These are phyloP conservation scores for Pseudochromis fuscus DNA, from an alignment of 2,797 vertebrate species.

Conservation along the genomic window DNA sequence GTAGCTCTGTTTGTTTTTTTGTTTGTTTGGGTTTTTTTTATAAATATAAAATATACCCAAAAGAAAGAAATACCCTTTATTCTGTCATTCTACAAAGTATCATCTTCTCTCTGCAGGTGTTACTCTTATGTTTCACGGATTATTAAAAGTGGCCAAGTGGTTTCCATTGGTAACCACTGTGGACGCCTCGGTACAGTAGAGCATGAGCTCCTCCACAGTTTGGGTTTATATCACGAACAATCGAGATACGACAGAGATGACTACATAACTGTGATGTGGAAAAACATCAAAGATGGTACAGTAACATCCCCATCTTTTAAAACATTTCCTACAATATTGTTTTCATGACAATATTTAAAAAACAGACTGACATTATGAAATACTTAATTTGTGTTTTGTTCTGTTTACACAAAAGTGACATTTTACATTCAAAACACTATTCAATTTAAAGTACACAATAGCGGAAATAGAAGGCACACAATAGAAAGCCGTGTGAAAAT, in stretches of 20 bases:
- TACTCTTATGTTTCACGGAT: conserved; percentile 84
- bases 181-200: conserved; percentile 83
- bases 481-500: no score
- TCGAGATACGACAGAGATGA: conserved; percentile 89
- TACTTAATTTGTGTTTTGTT: no score
- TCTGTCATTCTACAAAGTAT: neutral
- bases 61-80: no score
- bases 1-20: no score
- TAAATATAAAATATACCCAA: no score
- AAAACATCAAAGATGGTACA: conserved; percentile 57
- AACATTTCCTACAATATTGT: neutral
- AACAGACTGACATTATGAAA: no score
- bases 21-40: conserved; percentile 31
- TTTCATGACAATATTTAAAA: neutral
- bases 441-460: no score
- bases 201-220: conserved; percentile 89
- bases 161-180: conserved; percentile 87
- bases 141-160: conserved; percentile 66
- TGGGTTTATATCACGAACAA: conserved; percentile 92
- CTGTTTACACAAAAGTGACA: no score
- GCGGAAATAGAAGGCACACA: no score
- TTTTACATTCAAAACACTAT: no score
- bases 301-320: neutral
- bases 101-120: conserved; percentile 79
- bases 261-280: conserved; percentile 85